These are phyloP conservation scores for Actinernus sp. DNA, from an alignment of 92 coral and sea anemone genomes.

Conservation along the genomic window DNA sequence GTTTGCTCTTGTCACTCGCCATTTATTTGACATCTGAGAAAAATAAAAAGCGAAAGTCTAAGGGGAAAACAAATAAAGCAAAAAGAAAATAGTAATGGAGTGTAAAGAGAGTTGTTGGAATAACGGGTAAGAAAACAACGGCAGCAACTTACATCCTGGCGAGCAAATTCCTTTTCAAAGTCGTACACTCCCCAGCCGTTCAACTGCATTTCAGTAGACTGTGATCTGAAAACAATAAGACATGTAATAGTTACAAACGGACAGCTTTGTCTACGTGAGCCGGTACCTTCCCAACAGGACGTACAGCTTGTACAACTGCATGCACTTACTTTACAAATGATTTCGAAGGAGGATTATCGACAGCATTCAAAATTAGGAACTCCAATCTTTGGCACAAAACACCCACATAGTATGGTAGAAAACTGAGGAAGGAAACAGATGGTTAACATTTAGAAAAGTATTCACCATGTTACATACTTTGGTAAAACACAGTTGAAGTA, in stretches of 20 bases:
- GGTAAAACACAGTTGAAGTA: no score
- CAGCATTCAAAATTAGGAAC: slow-evolving; percentile 71
- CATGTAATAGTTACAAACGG: background rate
- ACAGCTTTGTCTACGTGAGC: background rate
- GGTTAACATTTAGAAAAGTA: no score
- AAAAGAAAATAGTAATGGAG: no score
- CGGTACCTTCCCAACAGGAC: background rate
- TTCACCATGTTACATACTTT: background rate
- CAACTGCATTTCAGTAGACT: slow-evolving; percentile 70
- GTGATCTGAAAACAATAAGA: slow-evolving; percentile 19
- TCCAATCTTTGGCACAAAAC: slow-evolving; percentile 83
- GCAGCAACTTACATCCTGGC: slow-evolving; percentile 91
- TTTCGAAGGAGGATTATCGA: slow-evolving; percentile 84
- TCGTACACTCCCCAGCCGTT: slow-evolving; percentile 91
- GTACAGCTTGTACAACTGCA: background rate
- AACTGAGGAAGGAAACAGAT: slow-evolving; percentile 49
- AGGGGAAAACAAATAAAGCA: no score
- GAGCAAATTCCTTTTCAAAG: slow-evolving; percentile 76
- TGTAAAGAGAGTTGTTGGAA: no score
- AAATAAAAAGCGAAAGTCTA: no score
- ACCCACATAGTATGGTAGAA: slow-evolving; percentile 78
- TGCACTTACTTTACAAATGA: slow-evolving; percentile 80
- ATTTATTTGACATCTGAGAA: slow-evolving; percentile 68
- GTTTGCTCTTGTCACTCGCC: slow-evolving; percentile 84
- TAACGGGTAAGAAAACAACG: no score